Base-by-base conservation (phyloP, 1,140 invertebrate species). In the Saccostrea echinata region DNA sequence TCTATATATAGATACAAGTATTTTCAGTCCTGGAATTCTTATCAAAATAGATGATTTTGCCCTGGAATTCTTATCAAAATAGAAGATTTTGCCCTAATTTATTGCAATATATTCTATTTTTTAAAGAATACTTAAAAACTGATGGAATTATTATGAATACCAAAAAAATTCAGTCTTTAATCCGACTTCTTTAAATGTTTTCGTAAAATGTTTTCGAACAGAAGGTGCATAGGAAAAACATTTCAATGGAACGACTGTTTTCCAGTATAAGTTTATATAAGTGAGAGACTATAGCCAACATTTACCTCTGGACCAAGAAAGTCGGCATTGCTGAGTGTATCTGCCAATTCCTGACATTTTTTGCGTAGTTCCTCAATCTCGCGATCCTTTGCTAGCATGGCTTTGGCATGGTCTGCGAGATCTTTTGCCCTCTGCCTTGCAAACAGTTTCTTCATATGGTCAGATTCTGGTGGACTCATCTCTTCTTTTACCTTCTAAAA, bases 291-390 rank as follows among this genome's bases (percentile, higher is more conserved):
- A 3, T 61, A 21, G 18, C n/a, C 55, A 61, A 61, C 18, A n/a
- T 61, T 61, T 88, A 94, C 93, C 91, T 93, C 90, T 35, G 93
- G 92, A 51, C 90, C 91, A 51, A 91, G 84, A 55, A 91, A 88
- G 52, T 92, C 91, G n/a, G 91, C 89, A 71, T 92, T 93, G 83
- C 92, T 92, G 24, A 94, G 92, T 57, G 91, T 90, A 85, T 94
- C 92, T 12, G 92, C 92, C n/a, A 95, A 92, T 53, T 94, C 93
- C 71, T 94, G 94, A 89, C 95, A 95, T 83, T 95, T 93, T 55
- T 92, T 93, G 61, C 95, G 93, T 52, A 95, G 92, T 27, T 94
- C 91, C 84, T 95, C 94, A 57, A 95, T 95, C 90, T 95, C 95
- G 18, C 92, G 90, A 85, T 95, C 95, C 85, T 94, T 94, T 18